A percentile compares a stretch with the other conserved stretches of the same genome.
Evolutionary conservation across 2,113 vertebrate genomes (phyloP).

Genomic region (Syngnathus typhle): DNA sequence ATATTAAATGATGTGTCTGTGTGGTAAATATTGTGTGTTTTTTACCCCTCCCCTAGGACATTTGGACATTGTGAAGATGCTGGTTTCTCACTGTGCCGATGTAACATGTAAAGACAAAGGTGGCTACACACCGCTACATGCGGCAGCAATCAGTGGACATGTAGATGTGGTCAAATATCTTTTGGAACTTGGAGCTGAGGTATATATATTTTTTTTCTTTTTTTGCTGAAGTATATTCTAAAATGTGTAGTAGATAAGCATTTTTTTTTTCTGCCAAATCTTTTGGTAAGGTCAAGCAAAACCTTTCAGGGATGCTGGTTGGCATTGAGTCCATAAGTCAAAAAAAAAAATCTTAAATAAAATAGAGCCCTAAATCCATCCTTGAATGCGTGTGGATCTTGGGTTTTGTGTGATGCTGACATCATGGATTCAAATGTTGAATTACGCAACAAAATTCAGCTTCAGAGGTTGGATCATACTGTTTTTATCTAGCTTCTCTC

Average conservation of each 20-base stretch:
- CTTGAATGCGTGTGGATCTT: not conserved
- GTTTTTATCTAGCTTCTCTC: not conserved
- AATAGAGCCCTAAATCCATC: not conserved
- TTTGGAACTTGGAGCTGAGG: conserved; percentile 83
- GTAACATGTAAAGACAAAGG: conserved; percentile 84
- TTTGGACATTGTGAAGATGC: conserved; percentile 88
- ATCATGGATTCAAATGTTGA: not conserved
- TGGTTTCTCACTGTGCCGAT: conserved; percentile 81
- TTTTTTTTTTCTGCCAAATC: not conserved
- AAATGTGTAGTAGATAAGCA: not conserved
- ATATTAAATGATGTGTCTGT: not conserved
- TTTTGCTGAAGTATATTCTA: not conserved
- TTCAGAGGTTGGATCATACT: not conserved
- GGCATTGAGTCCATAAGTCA: not conserved
- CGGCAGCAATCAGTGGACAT: conserved; percentile 85
- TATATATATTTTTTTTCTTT: conserved; percentile 38
- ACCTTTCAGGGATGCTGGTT: too few species aligned
- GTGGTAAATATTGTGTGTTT: conserved; percentile 1
- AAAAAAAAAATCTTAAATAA: not conserved
- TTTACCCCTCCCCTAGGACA: conserved; percentile 71
- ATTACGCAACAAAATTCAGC: not conserved
- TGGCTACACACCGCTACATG: conserved; percentile 90
- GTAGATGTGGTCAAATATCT: conserved; percentile 84
- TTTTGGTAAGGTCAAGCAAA: not conserved
- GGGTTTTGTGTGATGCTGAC: not conserved